Conservation (phyloP, 2,113 vertebrate species). For the Nibea albiflora region DNA sequence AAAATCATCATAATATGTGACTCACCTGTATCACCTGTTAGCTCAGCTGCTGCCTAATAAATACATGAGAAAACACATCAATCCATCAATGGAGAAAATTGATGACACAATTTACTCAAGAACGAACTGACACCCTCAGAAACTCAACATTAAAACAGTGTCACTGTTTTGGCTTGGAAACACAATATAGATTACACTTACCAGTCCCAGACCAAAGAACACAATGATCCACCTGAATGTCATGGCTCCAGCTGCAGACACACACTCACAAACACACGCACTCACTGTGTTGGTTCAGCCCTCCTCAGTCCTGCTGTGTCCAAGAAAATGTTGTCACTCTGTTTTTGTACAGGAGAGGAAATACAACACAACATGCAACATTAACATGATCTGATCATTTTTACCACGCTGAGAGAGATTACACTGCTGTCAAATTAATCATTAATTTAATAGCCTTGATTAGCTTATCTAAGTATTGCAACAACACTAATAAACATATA, state of each 20-base stretch:
- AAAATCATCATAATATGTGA: neutral
- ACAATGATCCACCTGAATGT: conserved; percentile 30
- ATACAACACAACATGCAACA: neutral
- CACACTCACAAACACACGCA: neutral
- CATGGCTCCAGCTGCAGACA: conserved; percentile 37
- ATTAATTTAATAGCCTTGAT: conserved; percentile 8
- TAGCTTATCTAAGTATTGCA: conserved; percentile 6
- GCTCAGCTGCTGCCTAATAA: conserved; percentile 51
- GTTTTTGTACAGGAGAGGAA: neutral
- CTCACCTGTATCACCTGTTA: conserved; percentile 66
- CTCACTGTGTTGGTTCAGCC: neutral
- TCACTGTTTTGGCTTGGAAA: neutral
- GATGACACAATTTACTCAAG: neutral
- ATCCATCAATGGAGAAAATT: neutral
- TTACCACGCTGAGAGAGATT: conserved; percentile 19
- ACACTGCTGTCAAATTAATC: conserved; percentile 11
- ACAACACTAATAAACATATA: neutral
- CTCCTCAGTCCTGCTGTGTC: neutral
- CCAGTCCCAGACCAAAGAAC: conserved; percentile 39
- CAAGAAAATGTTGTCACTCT: neutral
- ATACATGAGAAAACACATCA: neutral
- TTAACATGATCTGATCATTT: neutral
- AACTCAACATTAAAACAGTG: neutral
- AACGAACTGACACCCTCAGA: no score
- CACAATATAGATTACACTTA: neutral